Percentiles rank a stretch among this genome's conserved stretches.
Evolutionary conservation across 1,140 invertebrate genomes (phyloP).

Genomic region (Ostrea denselamellosa): DNA sequence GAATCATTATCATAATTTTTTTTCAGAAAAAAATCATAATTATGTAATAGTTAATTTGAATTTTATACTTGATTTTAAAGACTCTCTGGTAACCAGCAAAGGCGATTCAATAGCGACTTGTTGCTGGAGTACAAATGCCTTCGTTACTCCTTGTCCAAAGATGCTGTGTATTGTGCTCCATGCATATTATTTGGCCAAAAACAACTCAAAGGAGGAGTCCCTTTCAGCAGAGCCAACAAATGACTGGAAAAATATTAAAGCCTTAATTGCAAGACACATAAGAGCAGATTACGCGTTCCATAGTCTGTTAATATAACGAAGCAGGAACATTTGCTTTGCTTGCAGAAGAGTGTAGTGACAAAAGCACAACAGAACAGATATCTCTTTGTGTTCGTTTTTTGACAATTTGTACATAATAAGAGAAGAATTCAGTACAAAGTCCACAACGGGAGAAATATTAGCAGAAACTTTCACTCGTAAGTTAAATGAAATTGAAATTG

Average conservation of each 20-base stretch:
- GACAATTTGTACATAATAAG: not conserved
- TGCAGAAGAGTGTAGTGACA: not conserved
- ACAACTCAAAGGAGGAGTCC: too few species aligned
- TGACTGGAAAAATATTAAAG: too few species aligned
- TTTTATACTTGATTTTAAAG: too few species aligned
- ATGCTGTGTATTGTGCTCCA: not conserved
- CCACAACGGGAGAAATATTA: not conserved
- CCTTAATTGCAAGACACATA: too few species aligned
- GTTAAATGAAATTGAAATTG: not conserved
- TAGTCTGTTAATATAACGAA: not conserved
- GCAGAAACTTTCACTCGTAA: not conserved
- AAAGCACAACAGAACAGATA: not conserved
- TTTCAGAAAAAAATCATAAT: not conserved
- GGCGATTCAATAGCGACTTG: not conserved
- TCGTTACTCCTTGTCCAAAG: not conserved
- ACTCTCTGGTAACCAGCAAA: not conserved
- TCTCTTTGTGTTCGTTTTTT: not conserved
- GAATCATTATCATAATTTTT: not conserved
- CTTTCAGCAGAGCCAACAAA: too few species aligned
- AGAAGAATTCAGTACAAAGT: not conserved
- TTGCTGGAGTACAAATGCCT: too few species aligned
- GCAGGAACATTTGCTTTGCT: not conserved
- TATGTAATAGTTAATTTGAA: not conserved
- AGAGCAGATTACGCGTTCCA: too few species aligned
- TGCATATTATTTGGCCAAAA: too few species aligned